Conservation (phyloP, 1,140 invertebrate genomes). For the Sitophilus oryzae region DNA sequence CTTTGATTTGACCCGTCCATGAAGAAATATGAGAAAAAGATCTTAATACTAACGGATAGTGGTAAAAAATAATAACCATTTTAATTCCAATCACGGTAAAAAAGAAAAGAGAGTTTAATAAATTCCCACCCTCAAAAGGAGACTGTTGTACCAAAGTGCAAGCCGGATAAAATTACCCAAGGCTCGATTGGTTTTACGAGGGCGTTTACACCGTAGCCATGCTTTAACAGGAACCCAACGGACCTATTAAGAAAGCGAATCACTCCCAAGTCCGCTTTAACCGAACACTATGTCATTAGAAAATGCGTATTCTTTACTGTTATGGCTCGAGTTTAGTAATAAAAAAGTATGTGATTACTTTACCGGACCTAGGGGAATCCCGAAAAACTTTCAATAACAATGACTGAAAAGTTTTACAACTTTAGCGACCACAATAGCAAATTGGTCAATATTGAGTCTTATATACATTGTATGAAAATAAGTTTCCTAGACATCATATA, state of each 20-base stretch:
- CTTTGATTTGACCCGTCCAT: no score
- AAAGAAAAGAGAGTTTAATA: background rate
- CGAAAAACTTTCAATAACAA: constrained; percentile 19
- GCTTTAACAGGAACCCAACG: constrained; percentile 18
- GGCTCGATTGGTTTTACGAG: constrained; percentile 17
- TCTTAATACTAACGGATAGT: no score
- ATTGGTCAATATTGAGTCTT: background rate
- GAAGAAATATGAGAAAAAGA: no score
- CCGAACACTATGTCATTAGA: constrained; percentile 32
- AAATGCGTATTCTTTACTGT: constrained; percentile 30
- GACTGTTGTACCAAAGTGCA: constrained; percentile 1
- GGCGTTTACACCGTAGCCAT: constrained; percentile 18
- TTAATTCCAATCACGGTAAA: no score
- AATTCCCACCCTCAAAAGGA: background rate
- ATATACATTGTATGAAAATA: no score
- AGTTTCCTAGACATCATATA: no score
- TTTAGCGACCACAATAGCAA: background rate
- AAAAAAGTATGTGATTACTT: constrained; percentile 32
- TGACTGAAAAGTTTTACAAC: background rate
- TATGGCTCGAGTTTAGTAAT: constrained; percentile 25
- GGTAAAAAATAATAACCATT: no score
- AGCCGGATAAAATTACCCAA: constrained; percentile 13
- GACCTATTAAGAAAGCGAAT: constrained; percentile 24
- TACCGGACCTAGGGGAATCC: constrained; percentile 18
- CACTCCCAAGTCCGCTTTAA: constrained; percentile 24